Conservation (phyloP, 2,888 invertebrate species). For the Sicus ferrugineus region DNA sequence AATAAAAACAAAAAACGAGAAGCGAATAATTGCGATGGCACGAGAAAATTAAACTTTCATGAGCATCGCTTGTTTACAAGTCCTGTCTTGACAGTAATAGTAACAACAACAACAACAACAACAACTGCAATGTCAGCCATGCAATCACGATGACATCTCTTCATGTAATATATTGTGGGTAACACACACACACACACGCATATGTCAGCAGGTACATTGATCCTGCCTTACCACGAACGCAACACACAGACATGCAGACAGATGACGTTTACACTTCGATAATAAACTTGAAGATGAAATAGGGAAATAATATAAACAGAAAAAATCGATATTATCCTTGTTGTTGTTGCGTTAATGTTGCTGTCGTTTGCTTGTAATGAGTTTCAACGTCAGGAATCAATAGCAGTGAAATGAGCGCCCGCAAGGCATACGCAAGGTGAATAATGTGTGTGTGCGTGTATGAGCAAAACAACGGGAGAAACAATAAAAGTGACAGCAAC, state of each 20-base stretch:
- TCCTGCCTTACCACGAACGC: too few species aligned
- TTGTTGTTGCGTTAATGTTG: too few species aligned
- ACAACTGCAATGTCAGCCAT: background rate
- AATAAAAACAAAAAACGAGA: background rate
- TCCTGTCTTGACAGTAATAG: background rate
- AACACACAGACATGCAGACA: too few species aligned
- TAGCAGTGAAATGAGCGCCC: too few species aligned
- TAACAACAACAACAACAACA: conserved; percentile 6
- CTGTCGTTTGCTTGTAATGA: too few species aligned
- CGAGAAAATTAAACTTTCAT: conserved; percentile 22
- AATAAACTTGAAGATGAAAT: too few species aligned
- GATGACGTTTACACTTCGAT: too few species aligned
- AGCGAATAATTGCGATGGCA: background rate
- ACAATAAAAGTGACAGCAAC: background rate
- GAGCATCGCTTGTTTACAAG: conserved; percentile 20
- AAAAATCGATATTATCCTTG: too few species aligned
- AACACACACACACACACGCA: too few species aligned
- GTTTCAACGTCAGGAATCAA: too few species aligned
- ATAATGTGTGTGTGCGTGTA: background rate
- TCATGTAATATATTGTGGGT: background rate
- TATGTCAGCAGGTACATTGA: too few species aligned
- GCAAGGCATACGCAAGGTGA: background rate
- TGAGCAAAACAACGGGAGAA: background rate
- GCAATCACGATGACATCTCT: background rate
- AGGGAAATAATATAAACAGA: too few species aligned